Conservation (phyloP, 2,888 invertebrate genomes). For the Creontiades dilutus region DNA sequence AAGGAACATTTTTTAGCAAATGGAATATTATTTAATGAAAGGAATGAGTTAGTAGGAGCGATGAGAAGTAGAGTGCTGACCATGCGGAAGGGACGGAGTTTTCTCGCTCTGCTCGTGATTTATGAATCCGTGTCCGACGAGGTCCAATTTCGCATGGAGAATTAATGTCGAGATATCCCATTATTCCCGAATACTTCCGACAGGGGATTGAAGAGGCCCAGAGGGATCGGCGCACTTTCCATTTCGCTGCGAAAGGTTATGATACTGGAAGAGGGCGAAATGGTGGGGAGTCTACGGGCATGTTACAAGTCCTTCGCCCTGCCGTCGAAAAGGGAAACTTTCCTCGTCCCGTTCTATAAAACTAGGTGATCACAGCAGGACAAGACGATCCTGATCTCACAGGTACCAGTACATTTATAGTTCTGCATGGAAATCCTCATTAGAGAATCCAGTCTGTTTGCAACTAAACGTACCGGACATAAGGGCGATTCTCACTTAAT, state of each 20-base stretch:
- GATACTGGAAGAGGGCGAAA: background rate
- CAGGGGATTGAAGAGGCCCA: constrained; percentile 31
- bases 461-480: too few species aligned
- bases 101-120: background rate
- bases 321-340: constrained; percentile 22
- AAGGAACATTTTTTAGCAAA: too few species aligned
- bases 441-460: too few species aligned
- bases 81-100: constrained; percentile 7
- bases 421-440: background rate
- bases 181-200: constrained; percentile 39
- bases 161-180: constrained; percentile 21
- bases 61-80: background rate
- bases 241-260: constrained; percentile 21
- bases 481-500: too few species aligned
- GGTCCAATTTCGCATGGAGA: constrained; percentile 18
- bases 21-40: too few species aligned
- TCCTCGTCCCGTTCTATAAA: background rate
- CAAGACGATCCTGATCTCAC: background rate
- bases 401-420: background rate
- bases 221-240: constrained; percentile 26
- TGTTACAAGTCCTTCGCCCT: background rate
- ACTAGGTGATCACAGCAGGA: background rate
- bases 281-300: background rate
- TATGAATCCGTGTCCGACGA: constrained; percentile 4
- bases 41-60: too few species aligned